A percentile compares a stretch with the other conserved stretches of the same genome.
phyloP scores from a whole-genome alignment of 1,140 invertebrate species.

The Euglossa dilemma region DNA sequence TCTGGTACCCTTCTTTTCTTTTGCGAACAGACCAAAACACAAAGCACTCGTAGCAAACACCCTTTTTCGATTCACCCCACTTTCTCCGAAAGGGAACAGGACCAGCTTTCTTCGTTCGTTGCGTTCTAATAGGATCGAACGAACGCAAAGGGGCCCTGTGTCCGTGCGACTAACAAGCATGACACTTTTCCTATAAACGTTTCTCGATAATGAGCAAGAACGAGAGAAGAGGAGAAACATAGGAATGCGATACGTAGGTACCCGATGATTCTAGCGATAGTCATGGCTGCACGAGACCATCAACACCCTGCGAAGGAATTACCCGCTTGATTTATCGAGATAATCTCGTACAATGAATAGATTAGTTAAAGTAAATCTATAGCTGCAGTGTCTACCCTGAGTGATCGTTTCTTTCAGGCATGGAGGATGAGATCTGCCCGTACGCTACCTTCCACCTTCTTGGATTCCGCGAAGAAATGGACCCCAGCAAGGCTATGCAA shows the following conservation, averaged over 20 bases:
- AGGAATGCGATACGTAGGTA: slow-evolving; percentile 39
- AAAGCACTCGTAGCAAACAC: slow-evolving; percentile 38
- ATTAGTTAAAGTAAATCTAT: neutral
- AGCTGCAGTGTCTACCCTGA: slow-evolving; percentile 76
- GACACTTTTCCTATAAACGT: neutral
- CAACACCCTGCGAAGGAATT: neutral
- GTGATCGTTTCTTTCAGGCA: slow-evolving; percentile 84
- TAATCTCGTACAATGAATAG: slow-evolving; percentile 36
- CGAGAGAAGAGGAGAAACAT: slow-evolving; percentile 15
- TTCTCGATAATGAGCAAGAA: neutral
- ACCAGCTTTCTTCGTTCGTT: neutral
- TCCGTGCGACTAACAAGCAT: slow-evolving; percentile 10
- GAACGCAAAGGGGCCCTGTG: neutral
- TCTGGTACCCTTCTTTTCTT: slow-evolving; percentile 48
- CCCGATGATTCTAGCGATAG: neutral
- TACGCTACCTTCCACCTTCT: slow-evolving; percentile 97
- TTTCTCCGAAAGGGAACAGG: neutral
- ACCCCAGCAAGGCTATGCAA: slow-evolving; percentile 92
- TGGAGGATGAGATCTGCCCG: slow-evolving; percentile 97
- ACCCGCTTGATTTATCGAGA: neutral
- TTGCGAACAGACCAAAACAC: slow-evolving; percentile 60
- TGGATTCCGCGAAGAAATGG: slow-evolving; percentile 97
- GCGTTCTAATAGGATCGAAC: neutral
- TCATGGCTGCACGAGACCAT: neutral
- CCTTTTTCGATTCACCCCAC: neutral